Conservation (phyloP, 2,888 invertebrate genomes). For the Ectropis crepuscularia region DNA sequence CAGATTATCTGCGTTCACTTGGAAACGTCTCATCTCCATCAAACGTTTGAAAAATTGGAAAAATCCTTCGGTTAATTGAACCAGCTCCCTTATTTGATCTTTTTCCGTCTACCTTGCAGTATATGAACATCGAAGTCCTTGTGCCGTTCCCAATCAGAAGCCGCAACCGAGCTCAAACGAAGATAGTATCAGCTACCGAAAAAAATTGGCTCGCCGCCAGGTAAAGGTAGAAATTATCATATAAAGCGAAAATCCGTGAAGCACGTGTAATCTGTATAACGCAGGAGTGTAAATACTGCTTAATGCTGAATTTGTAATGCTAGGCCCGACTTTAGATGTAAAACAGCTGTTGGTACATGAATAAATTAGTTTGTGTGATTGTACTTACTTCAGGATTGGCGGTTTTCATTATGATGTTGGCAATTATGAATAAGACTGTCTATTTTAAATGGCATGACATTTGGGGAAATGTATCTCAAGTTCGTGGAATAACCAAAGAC, state of each 20-base stretch:
- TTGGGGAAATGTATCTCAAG: background rate
- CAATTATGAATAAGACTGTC: background rate
- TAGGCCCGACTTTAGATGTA: constrained; percentile 15
- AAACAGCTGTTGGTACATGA: constrained; percentile 21
- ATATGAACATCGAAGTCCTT: constrained; percentile 8
- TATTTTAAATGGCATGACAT: background rate
- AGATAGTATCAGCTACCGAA: constrained; percentile 27
- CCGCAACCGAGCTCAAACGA: constrained; percentile 15
- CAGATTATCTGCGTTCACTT: too few relatives aligned
- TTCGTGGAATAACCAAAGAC: background rate
- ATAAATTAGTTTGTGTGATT: constrained; percentile 7
- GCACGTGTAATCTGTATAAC: constrained; percentile 54
- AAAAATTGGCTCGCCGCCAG: constrained; percentile 24
- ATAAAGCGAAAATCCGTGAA: constrained; percentile 56
- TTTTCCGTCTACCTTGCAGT: constrained; percentile 1
- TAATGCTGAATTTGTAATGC: constrained; percentile 30
- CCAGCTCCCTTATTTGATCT: background rate
- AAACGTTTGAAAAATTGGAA: background rate
- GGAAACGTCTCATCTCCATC: too few relatives aligned
- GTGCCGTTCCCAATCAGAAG: constrained; percentile 15
- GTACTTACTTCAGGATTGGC: background rate
- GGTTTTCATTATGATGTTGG: background rate
- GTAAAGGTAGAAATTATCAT: constrained; percentile 51
- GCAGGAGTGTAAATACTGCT: constrained; percentile 31
- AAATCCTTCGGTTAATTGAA: background rate